Evolutionary conservation across 2,113 vertebrate species (phyloP).

Genomic region (Lates calcarifer): DNA sequence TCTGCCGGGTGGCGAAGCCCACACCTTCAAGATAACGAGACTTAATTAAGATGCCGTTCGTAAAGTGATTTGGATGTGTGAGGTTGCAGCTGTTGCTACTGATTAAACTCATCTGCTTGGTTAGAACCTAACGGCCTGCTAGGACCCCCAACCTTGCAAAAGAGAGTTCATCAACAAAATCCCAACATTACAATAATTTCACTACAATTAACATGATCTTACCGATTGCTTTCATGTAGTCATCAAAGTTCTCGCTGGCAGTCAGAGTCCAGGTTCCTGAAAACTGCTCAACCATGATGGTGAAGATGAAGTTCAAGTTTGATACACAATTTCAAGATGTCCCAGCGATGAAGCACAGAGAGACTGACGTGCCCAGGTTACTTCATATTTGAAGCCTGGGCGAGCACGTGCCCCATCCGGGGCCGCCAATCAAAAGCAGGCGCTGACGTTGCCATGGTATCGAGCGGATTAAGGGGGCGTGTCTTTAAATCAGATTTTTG

Average conservation of each 20-base stretch:
- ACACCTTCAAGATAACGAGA: constrained; percentile 83
- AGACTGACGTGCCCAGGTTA: accelerated
- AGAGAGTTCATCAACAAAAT: too few species aligned
- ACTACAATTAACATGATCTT: constrained; percentile 25
- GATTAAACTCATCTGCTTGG: too few species aligned
- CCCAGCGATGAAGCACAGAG: neutral
- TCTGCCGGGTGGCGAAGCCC: constrained; percentile 86
- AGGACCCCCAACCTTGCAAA: too few species aligned
- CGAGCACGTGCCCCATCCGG: constrained; percentile 17
- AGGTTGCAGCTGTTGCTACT: too few species aligned
- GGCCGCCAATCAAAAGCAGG: constrained; percentile 62
- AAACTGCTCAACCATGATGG: constrained; percentile 88
- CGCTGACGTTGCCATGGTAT: constrained; percentile 47
- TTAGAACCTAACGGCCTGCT: too few species aligned
- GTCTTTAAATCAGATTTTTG: constrained; percentile 46
- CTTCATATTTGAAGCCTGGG: constrained; percentile 54
- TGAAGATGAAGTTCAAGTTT: neutral
- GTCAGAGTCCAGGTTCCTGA: constrained; percentile 89
- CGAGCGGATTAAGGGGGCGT: constrained; percentile 58
- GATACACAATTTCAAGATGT: neutral
- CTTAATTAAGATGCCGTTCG: neutral
- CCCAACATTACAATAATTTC: too few species aligned
- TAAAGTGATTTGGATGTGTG: neutral
- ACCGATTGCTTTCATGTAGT: constrained; percentile 93
- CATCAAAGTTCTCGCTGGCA: constrained; percentile 89